These are phyloP conservation scores for Coendou prehensilis DNA, from an alignment of 2,797 vertebrate species.

Conservation along the genomic window DNA sequence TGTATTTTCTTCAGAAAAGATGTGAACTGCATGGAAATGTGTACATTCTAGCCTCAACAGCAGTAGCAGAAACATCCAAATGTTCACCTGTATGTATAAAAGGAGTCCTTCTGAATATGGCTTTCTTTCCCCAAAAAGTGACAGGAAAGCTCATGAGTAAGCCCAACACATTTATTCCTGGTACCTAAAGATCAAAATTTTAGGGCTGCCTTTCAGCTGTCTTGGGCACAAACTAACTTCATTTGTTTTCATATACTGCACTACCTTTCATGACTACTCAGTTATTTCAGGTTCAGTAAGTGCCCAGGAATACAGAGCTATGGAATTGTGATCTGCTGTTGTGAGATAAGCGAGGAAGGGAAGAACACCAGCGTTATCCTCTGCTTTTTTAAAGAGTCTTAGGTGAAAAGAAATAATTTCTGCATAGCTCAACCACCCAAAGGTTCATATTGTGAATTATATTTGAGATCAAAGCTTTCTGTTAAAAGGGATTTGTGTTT, in stretches of 20 bases:
- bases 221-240: conserved; percentile 26
- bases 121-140: neutral
- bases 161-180: neutral
- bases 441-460: conserved; percentile 41
- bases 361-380: neutral
- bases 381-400: conserved; percentile 18
- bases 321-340: neutral
- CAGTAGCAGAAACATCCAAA: neutral
- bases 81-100: neutral
- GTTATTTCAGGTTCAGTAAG: neutral
- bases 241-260: conserved; percentile 30
- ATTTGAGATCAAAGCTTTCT: conserved; percentile 36
- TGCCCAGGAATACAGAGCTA: neutral
- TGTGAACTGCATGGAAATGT: neutral
- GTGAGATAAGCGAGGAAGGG: neutral
- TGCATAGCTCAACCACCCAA: conserved; percentile 11
- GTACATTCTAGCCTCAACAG: neutral
- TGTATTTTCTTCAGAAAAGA: conserved; percentile 17
- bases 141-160: conserved; percentile 40
- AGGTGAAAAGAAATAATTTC: conserved; percentile 29
- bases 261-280: neutral
- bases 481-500: neutral
- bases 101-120: neutral
- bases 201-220: neutral
- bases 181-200: conserved; percentile 17